These are phyloP conservation scores for Sebastolobus alascanus DNA, from an alignment of 2,797 vertebrate genomes.

Conservation along the genomic window DNA sequence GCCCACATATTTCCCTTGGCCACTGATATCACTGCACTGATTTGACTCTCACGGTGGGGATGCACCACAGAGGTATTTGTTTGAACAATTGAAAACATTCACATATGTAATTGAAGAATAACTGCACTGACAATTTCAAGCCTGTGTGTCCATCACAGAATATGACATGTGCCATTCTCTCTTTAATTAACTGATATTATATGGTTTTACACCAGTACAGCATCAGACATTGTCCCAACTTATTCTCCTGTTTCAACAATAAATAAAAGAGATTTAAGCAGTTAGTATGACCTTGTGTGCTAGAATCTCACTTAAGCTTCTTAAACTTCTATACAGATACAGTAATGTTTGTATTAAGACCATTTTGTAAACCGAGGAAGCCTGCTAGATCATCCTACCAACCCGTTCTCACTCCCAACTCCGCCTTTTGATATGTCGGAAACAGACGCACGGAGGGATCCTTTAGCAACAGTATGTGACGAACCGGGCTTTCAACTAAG, in stretches of 20 bases:
- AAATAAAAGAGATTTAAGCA: not conserved
- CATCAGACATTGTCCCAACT: too few relatives aligned
- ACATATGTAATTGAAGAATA: conserved; percentile 17
- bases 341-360: not conserved
- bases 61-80: conserved; percentile 6
- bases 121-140: not conserved
- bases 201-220: not conserved
- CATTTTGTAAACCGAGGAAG: not conserved
- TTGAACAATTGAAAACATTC: conserved; percentile 32
- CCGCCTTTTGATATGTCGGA: too few relatives aligned
- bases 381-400: not conserved
- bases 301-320: not conserved
- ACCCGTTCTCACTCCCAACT: too few relatives aligned
- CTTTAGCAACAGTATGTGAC: too few relatives aligned
- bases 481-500: too few relatives aligned
- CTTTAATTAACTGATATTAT: not conserved
- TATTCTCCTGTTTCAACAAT: not conserved
- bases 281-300: not conserved
- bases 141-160: not conserved
- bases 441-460: too few relatives aligned
- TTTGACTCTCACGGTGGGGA: conserved; percentile 25
- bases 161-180: not conserved
- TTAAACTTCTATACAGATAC: not conserved
- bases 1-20: conserved; percentile 42
- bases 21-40: conserved; percentile 34